phyloP scores from a whole-genome alignment of 64 coral and sea anemone species.

The Catalaphyllia jardinei region DNA sequence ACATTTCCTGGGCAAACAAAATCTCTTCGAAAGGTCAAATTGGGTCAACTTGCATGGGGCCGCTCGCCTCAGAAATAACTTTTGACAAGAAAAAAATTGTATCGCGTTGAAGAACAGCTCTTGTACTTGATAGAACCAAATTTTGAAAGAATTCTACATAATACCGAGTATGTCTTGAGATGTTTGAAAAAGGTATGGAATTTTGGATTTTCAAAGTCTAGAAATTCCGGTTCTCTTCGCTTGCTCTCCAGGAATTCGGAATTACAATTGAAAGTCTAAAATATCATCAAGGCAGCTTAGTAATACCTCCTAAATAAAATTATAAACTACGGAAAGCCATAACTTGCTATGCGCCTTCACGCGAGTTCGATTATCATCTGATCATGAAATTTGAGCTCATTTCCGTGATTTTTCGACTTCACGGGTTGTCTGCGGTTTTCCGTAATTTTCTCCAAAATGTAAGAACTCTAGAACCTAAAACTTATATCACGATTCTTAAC shows the following conservation, averaged over 20 bases:
- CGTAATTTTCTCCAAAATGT: too few relatives aligned
- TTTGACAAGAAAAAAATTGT: conserved; percentile 34
- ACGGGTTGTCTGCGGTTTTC: too few relatives aligned
- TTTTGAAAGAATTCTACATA: conserved; percentile 55
- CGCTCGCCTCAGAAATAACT: conserved; percentile 36
- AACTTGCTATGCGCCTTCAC: too few relatives aligned
- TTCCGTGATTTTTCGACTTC: too few relatives aligned
- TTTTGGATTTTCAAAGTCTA: conserved; percentile 39
- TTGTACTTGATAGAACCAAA: conserved; percentile 31
- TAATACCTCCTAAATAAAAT: too few relatives aligned
- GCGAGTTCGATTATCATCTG: too few relatives aligned
- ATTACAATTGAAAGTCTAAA: too few relatives aligned
- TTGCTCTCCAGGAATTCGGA: conserved; percentile 35
- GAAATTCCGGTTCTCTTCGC: conserved; percentile 30
- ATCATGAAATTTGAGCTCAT: too few relatives aligned
- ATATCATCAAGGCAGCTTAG: too few relatives aligned
- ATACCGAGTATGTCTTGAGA: conserved; percentile 53
- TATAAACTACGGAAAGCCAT: too few relatives aligned
- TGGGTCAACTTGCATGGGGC: conserved; percentile 31
- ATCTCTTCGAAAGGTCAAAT: conserved; percentile 37
- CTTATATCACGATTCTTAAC: too few relatives aligned
- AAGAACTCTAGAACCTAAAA: too few relatives aligned
- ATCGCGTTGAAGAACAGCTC: conserved; percentile 31
- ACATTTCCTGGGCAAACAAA: conserved; percentile 23
- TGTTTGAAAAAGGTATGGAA: conserved; percentile 50